These are phyloP conservation scores for Eupleurogrammus muticus DNA, from an alignment of 2,797 vertebrate genomes.

Conservation along the genomic window DNA sequence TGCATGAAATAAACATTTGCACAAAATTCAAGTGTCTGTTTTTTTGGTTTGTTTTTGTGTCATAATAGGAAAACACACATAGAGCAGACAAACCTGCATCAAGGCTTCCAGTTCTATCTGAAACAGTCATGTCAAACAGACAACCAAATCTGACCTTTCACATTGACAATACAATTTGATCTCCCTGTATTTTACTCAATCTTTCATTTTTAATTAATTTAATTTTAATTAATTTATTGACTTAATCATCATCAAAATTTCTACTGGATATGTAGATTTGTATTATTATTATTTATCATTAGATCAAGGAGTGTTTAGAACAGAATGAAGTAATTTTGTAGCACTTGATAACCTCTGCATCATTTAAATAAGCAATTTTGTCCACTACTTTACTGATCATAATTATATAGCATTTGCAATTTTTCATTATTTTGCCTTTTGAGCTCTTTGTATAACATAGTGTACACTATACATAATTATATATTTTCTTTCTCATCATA, in stretches of 20 bases:
- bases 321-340: not conserved
- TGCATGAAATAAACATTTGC: constrained; percentile 43
- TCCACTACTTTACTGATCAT: not conserved
- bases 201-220: too few relatives aligned
- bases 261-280: constrained; percentile 27
- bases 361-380: not conserved
- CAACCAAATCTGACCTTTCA: constrained; percentile 51
- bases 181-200: constrained; percentile 38
- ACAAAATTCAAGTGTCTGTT: constrained; percentile 34
- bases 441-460: not conserved
- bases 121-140: constrained; percentile 26
- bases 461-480: not conserved
- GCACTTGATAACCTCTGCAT: too few relatives aligned
- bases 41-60: constrained; percentile 37
- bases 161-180: constrained; percentile 48
- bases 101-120: constrained; percentile 25
- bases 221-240: too few relatives aligned
- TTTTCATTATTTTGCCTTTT: not conserved
- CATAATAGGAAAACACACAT: constrained; percentile 29
- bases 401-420: not conserved
- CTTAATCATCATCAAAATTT: constrained; percentile 39
- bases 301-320: constrained; percentile 9
- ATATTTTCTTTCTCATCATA: not conserved
- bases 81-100: constrained; percentile 14
- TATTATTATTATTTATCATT: constrained; percentile 26